Base-by-base conservation (phyloP, 2,797 vertebrate species). In the Calcarius lapponicus region DNA sequence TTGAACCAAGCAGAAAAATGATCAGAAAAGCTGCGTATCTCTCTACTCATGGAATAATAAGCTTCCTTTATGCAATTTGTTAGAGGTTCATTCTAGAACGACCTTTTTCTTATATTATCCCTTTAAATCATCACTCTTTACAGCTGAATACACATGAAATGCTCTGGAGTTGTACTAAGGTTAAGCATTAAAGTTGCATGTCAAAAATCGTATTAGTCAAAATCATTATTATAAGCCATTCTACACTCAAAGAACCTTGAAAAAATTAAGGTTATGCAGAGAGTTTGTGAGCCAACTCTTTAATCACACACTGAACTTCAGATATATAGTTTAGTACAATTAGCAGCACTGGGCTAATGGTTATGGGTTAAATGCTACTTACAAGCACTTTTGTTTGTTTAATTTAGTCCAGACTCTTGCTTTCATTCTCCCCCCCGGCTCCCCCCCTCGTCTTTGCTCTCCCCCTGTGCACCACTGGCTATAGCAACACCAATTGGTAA, bases 191-290 rank as follows among this genome's bases (percentile, higher is more conserved):
- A 98, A 98, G 98, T 98, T 98, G 98, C 98, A 98, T 98, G 98
- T 98, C 98, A 98, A 98, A 98, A 98, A 98, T 98, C 95, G 97
- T 98, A 98, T 98, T 98, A 98, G 98, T 98, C 98, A 98, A 98
- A 98, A 98, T 98, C 98, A 98, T 98, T 98, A 98, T 98, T 98
- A 98, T 98, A 98, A 98, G 97, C 98, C 97, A 97, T 98, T 98
- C 98, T 97, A 98, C 97, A 98, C 97, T 97, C 98, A 98, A 97
- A 98, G 98, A 98, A 98, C 98, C 98, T 98, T 98, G 98, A 98
- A 98, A 98, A 98, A 98, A 98, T 98, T 98, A 98, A 98, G 98
- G 98, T 98, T 98, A 98, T 97, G 97, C 97, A 97, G 97, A 97
- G 97, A 97, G 97, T 97, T 97, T 98, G 97, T 96, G 96, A 98